Conservation (phyloP, 2,797 vertebrate species). For the Esox masquinongy region DNA sequence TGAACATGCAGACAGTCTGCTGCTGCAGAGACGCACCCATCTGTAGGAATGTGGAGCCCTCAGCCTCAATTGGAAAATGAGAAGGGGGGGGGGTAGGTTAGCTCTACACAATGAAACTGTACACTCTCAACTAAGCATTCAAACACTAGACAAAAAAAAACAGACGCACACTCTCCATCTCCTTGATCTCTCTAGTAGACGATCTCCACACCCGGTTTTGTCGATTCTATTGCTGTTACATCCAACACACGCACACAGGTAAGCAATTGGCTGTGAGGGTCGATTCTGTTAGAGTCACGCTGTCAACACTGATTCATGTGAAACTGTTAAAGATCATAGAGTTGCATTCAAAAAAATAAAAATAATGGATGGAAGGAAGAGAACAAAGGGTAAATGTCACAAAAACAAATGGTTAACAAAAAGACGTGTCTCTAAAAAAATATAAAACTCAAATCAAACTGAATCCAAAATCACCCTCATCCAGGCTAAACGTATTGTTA, state of each 20-base stretch:
- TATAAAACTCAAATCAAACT: too few relatives aligned
- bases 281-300: neutral
- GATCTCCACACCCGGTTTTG: neutral
- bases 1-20: conserved; percentile 95
- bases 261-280: neutral
- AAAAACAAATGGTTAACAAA: too few relatives aligned
- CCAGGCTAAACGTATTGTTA: too few relatives aligned
- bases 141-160: neutral
- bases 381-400: too few relatives aligned
- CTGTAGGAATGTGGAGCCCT: conserved; percentile 92
- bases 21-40: conserved; percentile 95
- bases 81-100: neutral
- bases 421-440: too few relatives aligned
- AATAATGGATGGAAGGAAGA: too few relatives aligned
- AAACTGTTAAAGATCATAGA: too few relatives aligned
- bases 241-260: neutral
- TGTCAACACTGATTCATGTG: neutral
- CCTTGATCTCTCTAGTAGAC: neutral
- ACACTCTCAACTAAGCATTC: neutral
- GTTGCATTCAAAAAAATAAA: too few relatives aligned
- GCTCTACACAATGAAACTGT: neutral
- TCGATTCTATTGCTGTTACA: neutral
- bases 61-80: conserved; percentile 74
- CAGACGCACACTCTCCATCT: neutral
- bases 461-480: too few relatives aligned